phyloP scores from a whole-genome alignment of 1,140 invertebrate genomes.

The Drosophila equinoxialis region DNA sequence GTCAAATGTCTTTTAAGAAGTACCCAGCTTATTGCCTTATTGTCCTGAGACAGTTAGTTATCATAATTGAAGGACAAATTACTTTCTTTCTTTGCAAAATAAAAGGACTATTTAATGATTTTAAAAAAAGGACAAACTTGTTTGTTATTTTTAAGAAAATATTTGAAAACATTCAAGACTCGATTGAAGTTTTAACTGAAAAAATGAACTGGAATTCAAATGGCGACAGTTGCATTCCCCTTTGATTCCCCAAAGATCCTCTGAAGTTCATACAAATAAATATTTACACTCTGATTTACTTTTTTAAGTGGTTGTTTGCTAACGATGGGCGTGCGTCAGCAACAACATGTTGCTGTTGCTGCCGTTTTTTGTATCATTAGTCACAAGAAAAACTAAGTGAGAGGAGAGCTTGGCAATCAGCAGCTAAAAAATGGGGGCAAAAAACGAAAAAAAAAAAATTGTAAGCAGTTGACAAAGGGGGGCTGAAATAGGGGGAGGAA shows the following conservation, averaged over 20 bases:
- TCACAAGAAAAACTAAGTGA: conserved; percentile 67
- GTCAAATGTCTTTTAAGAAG: too few species aligned
- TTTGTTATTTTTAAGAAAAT: too few species aligned
- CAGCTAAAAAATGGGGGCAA: conserved; percentile 35
- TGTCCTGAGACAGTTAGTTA: too few species aligned
- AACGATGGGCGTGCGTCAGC: conserved; percentile 78
- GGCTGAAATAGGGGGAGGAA: neutral
- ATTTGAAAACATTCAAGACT: too few species aligned
- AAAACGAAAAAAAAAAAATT: neutral
- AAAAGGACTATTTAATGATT: too few species aligned
- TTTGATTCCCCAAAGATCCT: neutral
- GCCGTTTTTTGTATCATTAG: conserved; percentile 76
- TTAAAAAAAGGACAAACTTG: too few species aligned
- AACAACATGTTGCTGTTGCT: conserved; percentile 54
- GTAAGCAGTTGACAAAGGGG: neutral
- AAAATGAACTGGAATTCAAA: neutral
- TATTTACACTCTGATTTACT: conserved; percentile 11
- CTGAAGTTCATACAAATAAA: conserved; percentile 6
- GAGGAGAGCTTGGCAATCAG: conserved; percentile 71
- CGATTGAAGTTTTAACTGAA: too few species aligned
- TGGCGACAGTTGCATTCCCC: neutral
- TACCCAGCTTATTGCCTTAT: too few species aligned
- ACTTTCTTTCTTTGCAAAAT: too few species aligned
- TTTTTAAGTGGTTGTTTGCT: conserved; percentile 42
- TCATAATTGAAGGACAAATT: too few species aligned